Evolutionary conservation across 1,140 invertebrate genomes (phyloP).

Genomic region (Atta cephalotes): DNA sequence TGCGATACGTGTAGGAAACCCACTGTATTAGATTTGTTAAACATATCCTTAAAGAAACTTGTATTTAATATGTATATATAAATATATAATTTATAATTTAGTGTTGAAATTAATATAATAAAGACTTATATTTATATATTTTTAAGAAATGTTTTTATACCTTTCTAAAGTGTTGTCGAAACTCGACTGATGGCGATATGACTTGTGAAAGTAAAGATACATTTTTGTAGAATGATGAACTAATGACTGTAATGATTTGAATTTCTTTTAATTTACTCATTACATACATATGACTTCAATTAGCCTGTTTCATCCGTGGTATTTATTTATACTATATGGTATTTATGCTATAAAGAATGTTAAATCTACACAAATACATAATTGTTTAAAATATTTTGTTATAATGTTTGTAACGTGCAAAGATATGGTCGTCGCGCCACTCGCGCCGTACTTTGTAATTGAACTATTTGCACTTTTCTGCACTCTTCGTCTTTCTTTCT

Average conservation of each 20-base stretch:
- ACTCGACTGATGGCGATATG: constrained; percentile 73
- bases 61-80: background rate
- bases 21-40: constrained; percentile 85
- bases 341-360: background rate
- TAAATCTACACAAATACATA: background rate
- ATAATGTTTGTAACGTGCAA: background rate
- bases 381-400: background rate
- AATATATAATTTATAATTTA: background rate
- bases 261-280: constrained; percentile 14
- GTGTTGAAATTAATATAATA: background rate
- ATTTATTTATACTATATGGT: background rate
- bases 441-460: too few relatives aligned
- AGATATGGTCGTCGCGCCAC: background rate
- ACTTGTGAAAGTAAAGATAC: constrained; percentile 76
- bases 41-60: constrained; percentile 83
- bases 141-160: constrained; percentile 57
- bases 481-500: too few relatives aligned
- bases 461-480: too few relatives aligned
- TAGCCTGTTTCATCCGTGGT: background rate
- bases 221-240: constrained; percentile 76
- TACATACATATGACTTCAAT: background rate
- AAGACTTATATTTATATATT: background rate
- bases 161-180: constrained; percentile 77
- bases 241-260: background rate
- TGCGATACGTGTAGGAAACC: constrained; percentile 86